Evolutionary conservation across 1,140 invertebrate species (phyloP), one percentile per base, ranked within the genome.

Genomic region (Penaeus chinensis): DNA sequence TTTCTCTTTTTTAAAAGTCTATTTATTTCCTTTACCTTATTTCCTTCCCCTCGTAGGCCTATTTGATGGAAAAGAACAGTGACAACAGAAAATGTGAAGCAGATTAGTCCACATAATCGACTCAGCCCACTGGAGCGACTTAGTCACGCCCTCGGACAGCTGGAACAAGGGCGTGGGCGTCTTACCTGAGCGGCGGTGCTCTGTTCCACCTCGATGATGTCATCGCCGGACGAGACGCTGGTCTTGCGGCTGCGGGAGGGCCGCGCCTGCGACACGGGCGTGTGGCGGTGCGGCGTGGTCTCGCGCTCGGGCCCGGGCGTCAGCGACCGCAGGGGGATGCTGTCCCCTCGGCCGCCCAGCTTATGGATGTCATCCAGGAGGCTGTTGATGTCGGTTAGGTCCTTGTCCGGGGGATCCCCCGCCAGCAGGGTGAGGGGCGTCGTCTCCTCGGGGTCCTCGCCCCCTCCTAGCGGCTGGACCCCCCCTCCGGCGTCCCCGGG

Each of bases 351-450:
- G 22, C 87, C 87, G 71, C 82, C 87, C 62, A 88, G 87, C 65
- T 79, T 84, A 82, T 88, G 87, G 82, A 88, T 88, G 82, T 88
- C 82, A 76, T 88, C 82, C 74, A 88, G 87, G 61, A 88, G 82
- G 77, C 81, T 88, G 87, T 88, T 88, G 82, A 88, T 88, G 60
- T 88, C 87, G 37, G 87, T 88, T 60, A 88, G 87, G 76, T 88
- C 87, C 65, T 88, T 88, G 65, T 88, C 87, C 22, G 87, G 87
- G 42, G 87, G 87, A 42, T 88, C 82, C 27, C 74, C 82, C 22
- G 87, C 27, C 19, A 88, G 32, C 13, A 88, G 87, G 54, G 87
- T 88, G 71, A 88, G 82, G 77, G 87, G 87, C 62, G 87, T 88
- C 18, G 87, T 88, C 76, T 88, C 87, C 82, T 80, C 87, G 27